phyloP scores from a whole-genome alignment of 2,113 vertebrate genomes.

The Microtus richardsoni region DNA sequence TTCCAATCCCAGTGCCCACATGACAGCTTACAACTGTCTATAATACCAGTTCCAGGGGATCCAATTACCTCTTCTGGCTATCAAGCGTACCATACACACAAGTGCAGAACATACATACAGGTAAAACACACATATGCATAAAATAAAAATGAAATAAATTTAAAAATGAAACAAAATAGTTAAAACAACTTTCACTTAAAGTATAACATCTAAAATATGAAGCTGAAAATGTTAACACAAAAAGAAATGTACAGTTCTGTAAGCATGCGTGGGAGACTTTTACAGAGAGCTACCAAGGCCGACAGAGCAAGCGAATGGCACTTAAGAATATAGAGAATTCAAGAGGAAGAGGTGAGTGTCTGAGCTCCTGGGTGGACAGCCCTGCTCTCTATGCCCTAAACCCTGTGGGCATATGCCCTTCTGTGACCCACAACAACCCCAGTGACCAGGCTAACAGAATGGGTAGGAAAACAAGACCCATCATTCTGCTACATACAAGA shows the following conservation, averaged over 20 bases:
- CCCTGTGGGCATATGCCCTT: too few species aligned
- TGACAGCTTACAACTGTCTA: not conserved
- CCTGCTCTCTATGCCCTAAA: too few species aligned
- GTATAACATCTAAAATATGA: not conserved
- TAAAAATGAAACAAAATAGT: not conserved
- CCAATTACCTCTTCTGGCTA: not conserved
- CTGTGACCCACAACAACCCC: too few species aligned
- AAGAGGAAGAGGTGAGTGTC: too few species aligned
- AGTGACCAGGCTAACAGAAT: too few species aligned
- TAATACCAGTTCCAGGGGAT: not conserved
- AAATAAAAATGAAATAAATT: not conserved
- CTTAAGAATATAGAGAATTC: not conserved
- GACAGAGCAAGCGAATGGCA: not conserved
- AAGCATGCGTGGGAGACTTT: not conserved
- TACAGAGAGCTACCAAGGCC: not conserved
- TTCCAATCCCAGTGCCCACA: not conserved
- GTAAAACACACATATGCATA: not conserved
- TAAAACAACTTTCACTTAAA: not conserved
- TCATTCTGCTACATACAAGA: too few species aligned
- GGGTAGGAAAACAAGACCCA: too few species aligned
- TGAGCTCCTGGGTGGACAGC: too few species aligned
- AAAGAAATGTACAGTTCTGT: not conserved
- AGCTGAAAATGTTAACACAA: not conserved
- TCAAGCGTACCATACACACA: not conserved
- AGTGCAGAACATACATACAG: not conserved